Evolutionary conservation across 2,113 vertebrate genomes (phyloP).

Genomic region (Myrmecobius fasciatus): DNA sequence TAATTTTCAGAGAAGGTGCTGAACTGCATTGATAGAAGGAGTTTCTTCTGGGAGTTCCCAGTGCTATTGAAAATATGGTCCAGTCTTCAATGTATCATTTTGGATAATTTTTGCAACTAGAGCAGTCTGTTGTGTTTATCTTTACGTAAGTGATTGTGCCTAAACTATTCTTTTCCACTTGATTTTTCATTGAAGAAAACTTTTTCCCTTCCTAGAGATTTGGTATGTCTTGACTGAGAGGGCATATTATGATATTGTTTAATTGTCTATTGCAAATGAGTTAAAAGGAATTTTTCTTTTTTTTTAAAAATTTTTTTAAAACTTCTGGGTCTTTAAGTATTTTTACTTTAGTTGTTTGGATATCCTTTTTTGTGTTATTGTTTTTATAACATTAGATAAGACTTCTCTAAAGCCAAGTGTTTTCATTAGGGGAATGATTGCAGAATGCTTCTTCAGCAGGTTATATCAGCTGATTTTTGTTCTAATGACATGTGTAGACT

Average conservation of each 20-base stretch:
- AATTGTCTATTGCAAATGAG: neutral
- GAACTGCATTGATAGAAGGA: neutral
- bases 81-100: neutral
- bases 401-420: conserved; percentile 35
- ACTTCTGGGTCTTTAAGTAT: neutral
- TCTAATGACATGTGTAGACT: conserved; percentile 68
- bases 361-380: neutral
- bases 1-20: neutral
- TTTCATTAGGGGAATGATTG: conserved; percentile 28
- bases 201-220: neutral
- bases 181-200: neutral
- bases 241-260: neutral
- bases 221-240: conserved; percentile 43
- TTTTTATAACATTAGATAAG: neutral
- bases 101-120: neutral
- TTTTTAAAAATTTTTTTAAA: neutral
- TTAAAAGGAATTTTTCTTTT: conserved; percentile 20
- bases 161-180: neutral
- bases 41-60: neutral
- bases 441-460: neutral
- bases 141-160: neutral
- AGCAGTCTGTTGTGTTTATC: neutral
- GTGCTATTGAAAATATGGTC: neutral
- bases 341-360: neutral
- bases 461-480: conserved; percentile 53